Evolutionary conservation across 2,113 vertebrate genomes (phyloP).

Genomic region (Peromyscus maniculatus): DNA sequence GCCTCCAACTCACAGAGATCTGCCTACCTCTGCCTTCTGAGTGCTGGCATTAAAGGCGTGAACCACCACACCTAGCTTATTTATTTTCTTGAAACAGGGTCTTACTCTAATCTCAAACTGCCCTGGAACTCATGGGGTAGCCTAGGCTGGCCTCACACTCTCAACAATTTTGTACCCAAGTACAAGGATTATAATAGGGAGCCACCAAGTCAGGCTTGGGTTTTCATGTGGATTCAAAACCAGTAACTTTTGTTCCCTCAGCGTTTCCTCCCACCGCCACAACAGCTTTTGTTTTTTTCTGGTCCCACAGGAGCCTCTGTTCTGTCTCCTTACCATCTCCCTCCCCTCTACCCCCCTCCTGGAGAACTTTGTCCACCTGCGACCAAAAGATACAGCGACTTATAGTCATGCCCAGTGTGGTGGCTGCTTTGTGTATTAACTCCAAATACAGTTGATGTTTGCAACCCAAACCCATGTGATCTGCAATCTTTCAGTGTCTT

Average conservation of each 20-base stretch:
- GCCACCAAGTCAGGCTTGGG: too few species aligned
- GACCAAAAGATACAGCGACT: not conserved
- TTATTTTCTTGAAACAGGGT: not conserved
- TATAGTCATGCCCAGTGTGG: not conserved
- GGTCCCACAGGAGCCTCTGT: not conserved
- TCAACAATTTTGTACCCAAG: not conserved
- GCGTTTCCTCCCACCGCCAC: not conserved
- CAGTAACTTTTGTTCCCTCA: not conserved
- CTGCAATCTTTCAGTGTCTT: not conserved
- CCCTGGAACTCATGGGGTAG: not conserved
- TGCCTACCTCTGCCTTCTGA: not conserved
- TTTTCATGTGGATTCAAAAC: constrained; percentile 26
- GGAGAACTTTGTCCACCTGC: not conserved
- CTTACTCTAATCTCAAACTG: not conserved
- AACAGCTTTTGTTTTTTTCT: not conserved
- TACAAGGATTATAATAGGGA: not conserved
- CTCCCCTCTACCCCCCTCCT: not conserved
- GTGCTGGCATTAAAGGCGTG: too few species aligned
- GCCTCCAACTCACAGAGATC: not conserved
- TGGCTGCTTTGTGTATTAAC: not conserved
- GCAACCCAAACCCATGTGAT: not conserved
- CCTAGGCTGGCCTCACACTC: not conserved
- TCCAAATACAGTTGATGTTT: not conserved
- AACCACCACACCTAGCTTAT: not conserved
- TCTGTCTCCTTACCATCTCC: not conserved